Percentiles rank a stretch among this genome's conserved stretches.
These are phyloP conservation scores for Anabacerthia variegaticeps DNA, from an alignment of 2,797 vertebrate species.

Conservation along the genomic window DNA sequence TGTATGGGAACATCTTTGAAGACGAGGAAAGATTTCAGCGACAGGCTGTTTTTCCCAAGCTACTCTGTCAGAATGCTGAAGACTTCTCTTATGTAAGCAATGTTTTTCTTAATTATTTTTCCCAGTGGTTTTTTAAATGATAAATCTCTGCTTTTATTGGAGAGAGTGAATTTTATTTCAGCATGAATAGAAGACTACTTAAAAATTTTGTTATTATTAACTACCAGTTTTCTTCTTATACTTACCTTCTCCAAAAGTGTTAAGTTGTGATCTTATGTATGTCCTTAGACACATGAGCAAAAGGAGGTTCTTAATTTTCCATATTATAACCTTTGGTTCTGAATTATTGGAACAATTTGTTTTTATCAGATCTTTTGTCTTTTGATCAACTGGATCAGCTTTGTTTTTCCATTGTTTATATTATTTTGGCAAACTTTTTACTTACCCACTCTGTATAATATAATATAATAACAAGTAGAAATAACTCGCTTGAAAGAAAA, in stretches of 20 bases:
- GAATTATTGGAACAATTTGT: background rate
- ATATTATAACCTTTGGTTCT: background rate
- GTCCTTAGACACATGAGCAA: background rate
- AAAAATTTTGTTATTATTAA: background rate
- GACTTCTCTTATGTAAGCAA: slow-evolving; percentile 95
- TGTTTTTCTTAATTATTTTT: background rate
- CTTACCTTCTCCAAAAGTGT: background rate
- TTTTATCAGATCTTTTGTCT: background rate
- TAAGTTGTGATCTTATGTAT: background rate
- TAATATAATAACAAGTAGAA: background rate
- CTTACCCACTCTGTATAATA: background rate
- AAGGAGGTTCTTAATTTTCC: background rate
- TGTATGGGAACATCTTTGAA: slow-evolving; percentile 99
- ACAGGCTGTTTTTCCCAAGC: slow-evolving; percentile 92
- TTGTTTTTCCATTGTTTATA: background rate
- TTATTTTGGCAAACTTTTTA: background rate
- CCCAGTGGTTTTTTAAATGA: background rate
- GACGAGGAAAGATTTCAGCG: slow-evolving; percentile 93
- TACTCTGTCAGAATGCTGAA: slow-evolving; percentile 93
- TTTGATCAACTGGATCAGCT: background rate
- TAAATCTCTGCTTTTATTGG: background rate
- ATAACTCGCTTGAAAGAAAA: background rate
- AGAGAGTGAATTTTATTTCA: background rate
- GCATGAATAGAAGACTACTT: background rate
- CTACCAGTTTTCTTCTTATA: background rate